Base-by-base conservation (phyloP, 2,113 vertebrate species). In the Mustela nigripes region DNA sequence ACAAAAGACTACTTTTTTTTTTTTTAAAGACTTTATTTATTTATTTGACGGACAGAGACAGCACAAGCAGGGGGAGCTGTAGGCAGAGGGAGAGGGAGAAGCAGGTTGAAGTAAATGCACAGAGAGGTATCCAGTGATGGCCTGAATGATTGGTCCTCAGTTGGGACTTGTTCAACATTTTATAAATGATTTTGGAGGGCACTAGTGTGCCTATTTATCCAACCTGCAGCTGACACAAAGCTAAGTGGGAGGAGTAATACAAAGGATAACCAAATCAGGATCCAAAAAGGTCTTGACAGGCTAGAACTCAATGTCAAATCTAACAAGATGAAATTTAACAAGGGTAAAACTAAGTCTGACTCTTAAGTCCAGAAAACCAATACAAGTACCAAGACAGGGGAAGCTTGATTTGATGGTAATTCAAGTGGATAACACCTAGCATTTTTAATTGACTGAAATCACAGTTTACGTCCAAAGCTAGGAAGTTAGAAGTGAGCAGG, bases 321-420 rank as follows among this genome's bases (percentile, higher is more conserved):
- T 94, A 92, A 80, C 22, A 62, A 85, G 56, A 80, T 83, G 78
- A 93, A 89, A 97, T 90, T 90, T 87, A 97, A 96, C 96, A 95
- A 95, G 31, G 9, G 65, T 73, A 95, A 95, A 90, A 53, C 8
- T 86, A 90, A 95, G 58, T 89, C 36, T 91, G n/a, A 91, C 42
- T 69, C 26, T 94, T 45, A 87, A 36, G 31, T 71, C 12, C 48
- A 91, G 86, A 94, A 83, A 93, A 91, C 42, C 58, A 88, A 62
- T 48, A 60, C 7, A 82, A 81, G 26, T 81, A 71, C 42, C 28
- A 89, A 93, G 71, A 73, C 9, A 24, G 62, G 21, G 78, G 58
- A 79, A 33, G 5, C 24, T 2, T 56, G 45, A 80, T 24, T 33
- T 87, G 56, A 81, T 31, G 6, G 48, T 58, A 91, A 88, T 82